Conservation (phyloP, 2,113 vertebrate genomes). For the Pogonocichla stellata region DNA sequence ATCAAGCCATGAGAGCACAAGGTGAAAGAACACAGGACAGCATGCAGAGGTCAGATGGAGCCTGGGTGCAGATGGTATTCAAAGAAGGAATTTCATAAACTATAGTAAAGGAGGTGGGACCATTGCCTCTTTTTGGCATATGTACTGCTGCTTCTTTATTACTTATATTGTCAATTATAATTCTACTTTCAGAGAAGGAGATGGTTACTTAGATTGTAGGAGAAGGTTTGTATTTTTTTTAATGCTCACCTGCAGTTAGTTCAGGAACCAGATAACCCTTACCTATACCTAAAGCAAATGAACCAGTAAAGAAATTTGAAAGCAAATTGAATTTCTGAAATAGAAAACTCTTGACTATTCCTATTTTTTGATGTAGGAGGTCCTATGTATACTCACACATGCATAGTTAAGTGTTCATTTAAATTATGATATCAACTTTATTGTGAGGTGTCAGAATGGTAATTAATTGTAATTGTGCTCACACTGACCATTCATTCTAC, state of each 20-base stretch:
- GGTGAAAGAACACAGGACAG: neutral
- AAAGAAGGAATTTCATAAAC: neutral
- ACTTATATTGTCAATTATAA: neutral
- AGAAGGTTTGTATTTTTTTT: neutral
- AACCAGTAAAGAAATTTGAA: neutral
- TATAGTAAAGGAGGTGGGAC: neutral
- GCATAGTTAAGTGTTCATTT: neutral
- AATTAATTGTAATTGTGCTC: neutral
- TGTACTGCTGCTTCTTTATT: neutral
- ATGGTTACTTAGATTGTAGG: neutral
- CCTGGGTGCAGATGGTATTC: neutral
- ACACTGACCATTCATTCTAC: neutral
- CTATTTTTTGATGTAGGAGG: neutral
- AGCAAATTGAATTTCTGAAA: neutral
- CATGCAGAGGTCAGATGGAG: neutral
- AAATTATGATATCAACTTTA: neutral
- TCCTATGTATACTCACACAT: neutral
- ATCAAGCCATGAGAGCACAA: neutral
- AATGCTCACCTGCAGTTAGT: neutral
- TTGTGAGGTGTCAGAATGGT: neutral
- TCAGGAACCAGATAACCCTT: neutral
- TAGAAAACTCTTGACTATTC: neutral
- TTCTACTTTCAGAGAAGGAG: neutral
- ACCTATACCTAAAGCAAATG: neutral
- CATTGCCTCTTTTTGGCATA: neutral